Evolutionary conservation across 2,888 invertebrate species (phyloP), one percentile per base, ranked within the genome.

Genomic region (Omphaloscelis lunosa): DNA sequence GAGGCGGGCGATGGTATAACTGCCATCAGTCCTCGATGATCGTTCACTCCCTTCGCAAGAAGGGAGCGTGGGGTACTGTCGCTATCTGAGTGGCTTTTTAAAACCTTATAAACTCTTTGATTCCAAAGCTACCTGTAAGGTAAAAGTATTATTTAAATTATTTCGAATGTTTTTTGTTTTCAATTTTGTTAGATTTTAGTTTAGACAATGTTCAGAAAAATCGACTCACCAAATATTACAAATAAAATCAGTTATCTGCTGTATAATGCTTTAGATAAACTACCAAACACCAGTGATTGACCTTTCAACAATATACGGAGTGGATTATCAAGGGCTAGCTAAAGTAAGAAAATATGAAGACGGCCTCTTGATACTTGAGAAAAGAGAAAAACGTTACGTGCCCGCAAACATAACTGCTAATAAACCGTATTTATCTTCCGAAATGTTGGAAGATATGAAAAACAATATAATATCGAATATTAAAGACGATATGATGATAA

Each of bases 251-350:
- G 9, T 27, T 53, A 59, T 15, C 23, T 27, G 48, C 5, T 59
- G 12, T 59, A 39, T 48, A 27, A 23, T 70, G 0, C 69, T 82
- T 8, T 84, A 95, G 95, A 93, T 95, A 48, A 95, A 95, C 82
- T 92, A 91, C 41, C 95, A 95, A 92, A 95, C 95, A 6, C 95
- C 95, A 6, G 69, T 93, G 20, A 77, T 95, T 62, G 95, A 95
- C 86, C 89, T 95, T 17, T 95, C 95, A 34, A 93, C 93, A 27
- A 90, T 95, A 76, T 95, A 95, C 62, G 95, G 95, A 72, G 91
- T 93, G 9, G 91, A 94, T 77, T 91, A 95, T 51, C 83, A 88
- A 58, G 89, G 92, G 39, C 89, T 93, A 45, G 84, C 90, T 9
- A 83, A 82, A 56, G 90, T 95, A 4, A 91, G 95, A 80, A 89